Evolutionary conservation across 2,797 vertebrate genomes (phyloP), one percentile per base, ranked within the genome.

Genomic region (Platalea minor): DNA sequence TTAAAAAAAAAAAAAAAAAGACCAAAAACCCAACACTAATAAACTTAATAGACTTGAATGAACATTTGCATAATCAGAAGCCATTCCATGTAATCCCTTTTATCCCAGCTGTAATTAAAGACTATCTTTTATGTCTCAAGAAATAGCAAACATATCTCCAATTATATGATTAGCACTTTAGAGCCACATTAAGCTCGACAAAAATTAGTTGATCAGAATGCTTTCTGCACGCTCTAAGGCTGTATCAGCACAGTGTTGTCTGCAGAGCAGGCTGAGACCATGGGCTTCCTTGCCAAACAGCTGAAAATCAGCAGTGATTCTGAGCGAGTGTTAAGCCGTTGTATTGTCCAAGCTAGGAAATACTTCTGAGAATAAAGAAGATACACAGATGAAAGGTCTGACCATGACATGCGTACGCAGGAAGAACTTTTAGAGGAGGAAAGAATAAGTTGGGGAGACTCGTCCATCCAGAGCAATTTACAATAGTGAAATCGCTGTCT

Each of bases 41-140:
- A 89, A 82, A 93, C 65, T 60, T 83, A 80, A 75, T 73, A 68
- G 65, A 85, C 13, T 89, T 84, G 79, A 81, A 69, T 65, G 57
- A 89, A 25, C 53, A 74, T 93, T 96, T 94, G n/a, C 81, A 43
- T 96, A 85, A 95, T 95, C 88, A 54, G 17, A 95, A 68, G 51
- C 20, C 17, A 33, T 46, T 95, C 83, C 17, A 10, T 92, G 33
- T 91, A 85, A 92, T 78, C 72, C 45, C 10, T 82, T 24, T 88
- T 51, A 90, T 85, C 37, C 63, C 80, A 75, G 48, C 72, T 92
- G n/a, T 96, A 79, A 77, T 92, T 89, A 91, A 97, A 94, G 50
- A 57, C 31, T 81, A 8, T 76, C 54, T 89, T 93, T 93, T 81
- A 24, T 79, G 56, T 74, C 67, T 91, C 41, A 88, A 93, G 68